A percentile compares a stretch with the other conserved stretches of the same genome.
These are phyloP conservation scores for Opisthograptis luteolata DNA, from an alignment of 2,888 invertebrate genomes.

Conservation along the genomic window DNA sequence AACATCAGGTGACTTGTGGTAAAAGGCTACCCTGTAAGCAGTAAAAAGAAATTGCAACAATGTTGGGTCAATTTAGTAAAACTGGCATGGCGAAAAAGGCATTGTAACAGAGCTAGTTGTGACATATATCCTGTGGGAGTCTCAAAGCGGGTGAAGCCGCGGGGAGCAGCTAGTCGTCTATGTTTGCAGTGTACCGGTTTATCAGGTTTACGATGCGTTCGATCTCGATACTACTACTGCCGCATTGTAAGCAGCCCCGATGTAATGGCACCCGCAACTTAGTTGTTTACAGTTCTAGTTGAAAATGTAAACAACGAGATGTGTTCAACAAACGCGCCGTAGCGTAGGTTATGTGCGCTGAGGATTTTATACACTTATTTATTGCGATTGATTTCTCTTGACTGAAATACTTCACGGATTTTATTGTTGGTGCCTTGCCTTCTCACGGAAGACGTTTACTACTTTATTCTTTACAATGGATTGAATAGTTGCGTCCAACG, in stretches of 20 bases:
- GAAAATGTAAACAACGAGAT: constrained; percentile 45
- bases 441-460: constrained; percentile 11
- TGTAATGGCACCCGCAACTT: constrained; percentile 50
- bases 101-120: no score
- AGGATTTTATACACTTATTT: constrained; percentile 41
- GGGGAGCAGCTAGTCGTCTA: no score
- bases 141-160: no score
- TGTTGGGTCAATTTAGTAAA: no score
- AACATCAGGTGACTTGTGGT: no score
- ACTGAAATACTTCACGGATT: constrained; percentile 21
- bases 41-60: no score
- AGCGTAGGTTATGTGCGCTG: constrained; percentile 38
- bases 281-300: constrained; percentile 51
- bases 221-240: constrained; percentile 52
- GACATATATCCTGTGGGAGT: no score
- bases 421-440: constrained; percentile 27
- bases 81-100: no score
- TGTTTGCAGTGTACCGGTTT: constrained; percentile 41
- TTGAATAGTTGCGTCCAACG: constrained; percentile 15
- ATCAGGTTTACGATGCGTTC: constrained; percentile 51
- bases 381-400: constrained; percentile 39
- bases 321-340: constrained; percentile 44
- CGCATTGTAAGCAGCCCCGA: constrained; percentile 49
- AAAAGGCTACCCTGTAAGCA: no score
- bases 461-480: constrained; percentile 19